Conservation (phyloP, 2,113 vertebrate species). For the Brevimyrus niger region DNA sequence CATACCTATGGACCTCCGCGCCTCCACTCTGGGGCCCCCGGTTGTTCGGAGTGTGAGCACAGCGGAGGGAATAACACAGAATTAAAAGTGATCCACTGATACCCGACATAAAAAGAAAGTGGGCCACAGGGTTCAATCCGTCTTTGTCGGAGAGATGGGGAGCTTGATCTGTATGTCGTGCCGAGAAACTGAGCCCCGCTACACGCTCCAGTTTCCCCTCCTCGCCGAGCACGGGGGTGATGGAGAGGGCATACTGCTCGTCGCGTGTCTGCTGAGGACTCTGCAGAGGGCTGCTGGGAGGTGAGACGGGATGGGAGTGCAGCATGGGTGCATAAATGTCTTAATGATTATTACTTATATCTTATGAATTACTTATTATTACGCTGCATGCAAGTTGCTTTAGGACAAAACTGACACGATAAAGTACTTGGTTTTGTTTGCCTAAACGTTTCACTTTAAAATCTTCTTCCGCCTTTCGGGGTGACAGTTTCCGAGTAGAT, state of each 20-base stretch:
- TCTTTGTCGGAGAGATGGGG: constrained; percentile 49
- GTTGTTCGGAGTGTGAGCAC: constrained; percentile 34
- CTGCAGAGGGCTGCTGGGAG: not conserved
- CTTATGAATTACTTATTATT: no score
- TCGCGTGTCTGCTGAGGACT: not conserved
- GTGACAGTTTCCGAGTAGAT: not conserved
- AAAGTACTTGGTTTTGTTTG: not conserved
- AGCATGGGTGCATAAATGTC: not conserved
- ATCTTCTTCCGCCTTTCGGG: not conserved
- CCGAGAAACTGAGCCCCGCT: constrained; percentile 44
- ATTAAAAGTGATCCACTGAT: constrained; percentile 24
- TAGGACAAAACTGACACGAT: not conserved
- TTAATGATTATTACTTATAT: not conserved
- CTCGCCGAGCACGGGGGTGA: constrained; percentile 16
- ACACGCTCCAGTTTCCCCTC: constrained; percentile 42
- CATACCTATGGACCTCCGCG: constrained; percentile 25
- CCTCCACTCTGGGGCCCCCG: constrained; percentile 29
- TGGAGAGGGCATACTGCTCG: not conserved
- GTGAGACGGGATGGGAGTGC: not conserved
- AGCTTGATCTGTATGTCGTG: constrained; percentile 53
- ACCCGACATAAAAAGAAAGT: constrained; percentile 46
- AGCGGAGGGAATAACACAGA: constrained; percentile 40
- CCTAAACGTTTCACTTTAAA: not conserved
- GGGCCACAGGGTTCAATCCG: constrained; percentile 49
- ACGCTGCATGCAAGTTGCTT: not conserved